Conservation (phyloP, 1,140 invertebrate species). For the Dryas iulia region DNA sequence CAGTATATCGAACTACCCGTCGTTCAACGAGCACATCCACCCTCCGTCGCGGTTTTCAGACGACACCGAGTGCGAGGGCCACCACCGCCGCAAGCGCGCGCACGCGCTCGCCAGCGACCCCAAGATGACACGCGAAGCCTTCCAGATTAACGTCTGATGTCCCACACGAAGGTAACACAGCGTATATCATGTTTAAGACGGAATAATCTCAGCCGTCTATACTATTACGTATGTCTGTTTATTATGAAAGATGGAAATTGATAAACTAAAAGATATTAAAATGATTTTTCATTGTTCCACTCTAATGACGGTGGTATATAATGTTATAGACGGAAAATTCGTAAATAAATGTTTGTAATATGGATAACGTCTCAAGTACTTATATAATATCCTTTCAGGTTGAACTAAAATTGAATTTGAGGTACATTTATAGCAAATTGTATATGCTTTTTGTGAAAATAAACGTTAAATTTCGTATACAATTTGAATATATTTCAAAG, state of each 20-base stretch:
- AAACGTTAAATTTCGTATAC: not conserved
- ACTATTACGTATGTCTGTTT: not conserved
- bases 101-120: constrained; percentile 64
- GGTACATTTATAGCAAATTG: not conserved
- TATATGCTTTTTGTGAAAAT: not conserved
- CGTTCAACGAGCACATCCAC: constrained; percentile 88
- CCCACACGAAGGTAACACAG: not conserved
- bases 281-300: too few relatives aligned
- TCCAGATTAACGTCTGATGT: constrained; percentile 85
- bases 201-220: too few relatives aligned
- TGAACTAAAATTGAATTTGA: not conserved
- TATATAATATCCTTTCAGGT: not conserved
- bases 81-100: constrained; percentile 73
- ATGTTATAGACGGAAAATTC: too few relatives aligned
- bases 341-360: not conserved
- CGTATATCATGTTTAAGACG: not conserved
- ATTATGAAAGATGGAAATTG: too few relatives aligned
- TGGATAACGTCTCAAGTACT: not conserved
- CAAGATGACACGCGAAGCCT: constrained; percentile 83
- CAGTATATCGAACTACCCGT: constrained; percentile 87
- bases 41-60: constrained; percentile 87
- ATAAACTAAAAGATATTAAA: too few relatives aligned
- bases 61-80: constrained; percentile 82
- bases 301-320: too few relatives aligned
- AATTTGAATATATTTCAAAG: not conserved